Evolutionary conservation across 2,797 vertebrate genomes (phyloP).

Genomic region (Platyrinchus mystaceus): DNA sequence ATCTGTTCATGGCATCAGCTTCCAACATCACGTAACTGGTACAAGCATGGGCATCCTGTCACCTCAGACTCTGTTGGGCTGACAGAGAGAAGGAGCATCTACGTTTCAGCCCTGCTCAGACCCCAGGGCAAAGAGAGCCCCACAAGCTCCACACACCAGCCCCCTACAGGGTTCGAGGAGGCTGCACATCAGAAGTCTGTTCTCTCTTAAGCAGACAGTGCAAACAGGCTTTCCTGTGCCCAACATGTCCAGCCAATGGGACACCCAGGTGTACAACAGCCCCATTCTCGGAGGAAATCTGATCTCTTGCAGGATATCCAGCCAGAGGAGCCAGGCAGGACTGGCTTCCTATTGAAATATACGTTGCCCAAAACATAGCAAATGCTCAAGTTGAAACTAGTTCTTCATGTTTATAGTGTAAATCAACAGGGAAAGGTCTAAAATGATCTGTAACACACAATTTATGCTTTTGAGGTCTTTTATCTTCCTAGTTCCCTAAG

Average conservation of each 20-base stretch:
- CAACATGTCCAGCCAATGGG: background rate
- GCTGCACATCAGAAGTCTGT: background rate
- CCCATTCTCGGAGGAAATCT: background rate
- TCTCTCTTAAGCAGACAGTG: background rate
- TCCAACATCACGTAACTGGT: background rate
- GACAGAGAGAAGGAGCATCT: background rate
- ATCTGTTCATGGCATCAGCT: background rate
- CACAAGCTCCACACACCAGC: background rate
- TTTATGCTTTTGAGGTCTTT: slow-evolving; percentile 27
- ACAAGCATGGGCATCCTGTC: background rate
- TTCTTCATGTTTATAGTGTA: background rate
- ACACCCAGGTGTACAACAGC: no score
- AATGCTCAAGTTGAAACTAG: slow-evolving; percentile 33
- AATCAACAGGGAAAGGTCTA: slow-evolving; percentile 22
- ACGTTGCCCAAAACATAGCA: background rate
- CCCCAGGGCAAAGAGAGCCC: no score
- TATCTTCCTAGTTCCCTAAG: slow-evolving; percentile 34
- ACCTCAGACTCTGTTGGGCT: background rate
- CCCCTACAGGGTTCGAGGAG: background rate
- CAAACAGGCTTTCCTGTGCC: accelerated
- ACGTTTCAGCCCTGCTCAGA: background rate
- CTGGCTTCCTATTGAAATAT: background rate
- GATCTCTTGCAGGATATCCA: background rate
- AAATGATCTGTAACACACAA: background rate
- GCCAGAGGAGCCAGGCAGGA: background rate